Conservation (phyloP, 92 coral and sea anemone genomes). For the Umimayanthus kanabou region DNA sequence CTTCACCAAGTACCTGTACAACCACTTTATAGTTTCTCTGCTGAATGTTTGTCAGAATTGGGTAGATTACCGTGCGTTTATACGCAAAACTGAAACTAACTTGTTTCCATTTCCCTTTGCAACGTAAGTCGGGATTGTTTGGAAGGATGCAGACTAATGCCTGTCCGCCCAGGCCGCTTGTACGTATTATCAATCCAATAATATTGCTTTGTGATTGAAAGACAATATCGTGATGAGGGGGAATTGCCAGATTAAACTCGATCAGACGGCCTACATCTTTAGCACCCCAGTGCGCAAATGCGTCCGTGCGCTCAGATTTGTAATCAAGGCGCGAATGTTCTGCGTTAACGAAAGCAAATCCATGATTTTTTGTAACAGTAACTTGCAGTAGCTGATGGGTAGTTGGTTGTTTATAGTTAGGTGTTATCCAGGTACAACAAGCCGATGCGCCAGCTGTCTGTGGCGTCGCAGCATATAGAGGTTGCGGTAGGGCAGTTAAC, state of each 20-base stretch:
- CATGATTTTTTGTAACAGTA: neutral
- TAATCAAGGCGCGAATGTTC: constrained; percentile 18
- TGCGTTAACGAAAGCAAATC: neutral
- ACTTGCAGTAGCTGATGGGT: constrained; percentile 7
- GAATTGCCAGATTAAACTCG: constrained; percentile 16
- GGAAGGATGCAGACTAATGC: constrained; percentile 4
- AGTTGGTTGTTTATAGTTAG: constrained; percentile 3
- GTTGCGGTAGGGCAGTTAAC: neutral
- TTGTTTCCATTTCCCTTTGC: constrained; percentile 20
- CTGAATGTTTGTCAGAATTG: constrained; percentile 9
- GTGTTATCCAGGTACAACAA: constrained; percentile 33
- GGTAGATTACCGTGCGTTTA: constrained; percentile 10
- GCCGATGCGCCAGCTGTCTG: neutral
- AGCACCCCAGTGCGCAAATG: constrained; percentile 28
- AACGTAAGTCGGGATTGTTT: neutral
- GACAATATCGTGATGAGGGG: neutral
- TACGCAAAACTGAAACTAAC: neutral
- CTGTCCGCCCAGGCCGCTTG: neutral
- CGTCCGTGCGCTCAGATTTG: constrained; percentile 16
- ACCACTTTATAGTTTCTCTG: neutral
- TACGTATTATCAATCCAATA: neutral
- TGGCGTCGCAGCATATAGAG: constrained; percentile 1
- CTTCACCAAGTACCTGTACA: neutral
- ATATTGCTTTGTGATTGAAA: neutral
- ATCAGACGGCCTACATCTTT: neutral